Percentiles rank a stretch among this genome's conserved stretches.
These are phyloP conservation scores for Taenaris catops DNA, from an alignment of 2,888 invertebrate genomes.

Conservation along the genomic window DNA sequence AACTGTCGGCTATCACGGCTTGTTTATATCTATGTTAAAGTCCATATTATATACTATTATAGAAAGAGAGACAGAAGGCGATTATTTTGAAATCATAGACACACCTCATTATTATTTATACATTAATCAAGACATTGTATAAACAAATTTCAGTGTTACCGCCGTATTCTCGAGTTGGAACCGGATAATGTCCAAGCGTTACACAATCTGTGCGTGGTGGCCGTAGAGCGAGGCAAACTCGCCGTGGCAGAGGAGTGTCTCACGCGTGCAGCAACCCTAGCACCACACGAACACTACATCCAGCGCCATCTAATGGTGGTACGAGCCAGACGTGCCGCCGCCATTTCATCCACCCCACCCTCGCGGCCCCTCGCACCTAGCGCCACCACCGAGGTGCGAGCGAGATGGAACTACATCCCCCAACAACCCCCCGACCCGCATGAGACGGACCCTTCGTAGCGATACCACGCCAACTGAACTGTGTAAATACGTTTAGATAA, in stretches of 20 bases:
- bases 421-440: constrained; percentile 71
- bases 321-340: constrained; percentile 76
- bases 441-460: constrained; percentile 60
- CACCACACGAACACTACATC: constrained; percentile 95
- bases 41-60: no score
- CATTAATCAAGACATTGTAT: no score
- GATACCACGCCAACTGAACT: constrained; percentile 21
- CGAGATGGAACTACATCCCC: constrained; percentile 75
- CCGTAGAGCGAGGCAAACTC: constrained; percentile 94
- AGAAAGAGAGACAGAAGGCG: no score
- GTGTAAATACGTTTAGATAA: constrained; percentile 13
- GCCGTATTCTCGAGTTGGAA: constrained; percentile 91
- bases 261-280: constrained; percentile 87
- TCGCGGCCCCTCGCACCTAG: constrained; percentile 21
- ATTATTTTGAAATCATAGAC: no score
- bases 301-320: constrained; percentile 94
- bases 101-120: no score
- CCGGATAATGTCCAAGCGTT: constrained; percentile 95
- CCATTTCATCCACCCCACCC: constrained; percentile 57
- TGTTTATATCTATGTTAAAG: no score
- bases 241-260: constrained; percentile 92
- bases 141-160: constrained; percentile 88
- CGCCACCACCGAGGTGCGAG: constrained; percentile 48
- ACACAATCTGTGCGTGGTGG: constrained; percentile 97
- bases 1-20: no score